Percentiles rank a stretch among this genome's conserved stretches.
Conservation (phyloP, 2,797 vertebrate genomes). For the Leuciscus waleckii region DNA sequence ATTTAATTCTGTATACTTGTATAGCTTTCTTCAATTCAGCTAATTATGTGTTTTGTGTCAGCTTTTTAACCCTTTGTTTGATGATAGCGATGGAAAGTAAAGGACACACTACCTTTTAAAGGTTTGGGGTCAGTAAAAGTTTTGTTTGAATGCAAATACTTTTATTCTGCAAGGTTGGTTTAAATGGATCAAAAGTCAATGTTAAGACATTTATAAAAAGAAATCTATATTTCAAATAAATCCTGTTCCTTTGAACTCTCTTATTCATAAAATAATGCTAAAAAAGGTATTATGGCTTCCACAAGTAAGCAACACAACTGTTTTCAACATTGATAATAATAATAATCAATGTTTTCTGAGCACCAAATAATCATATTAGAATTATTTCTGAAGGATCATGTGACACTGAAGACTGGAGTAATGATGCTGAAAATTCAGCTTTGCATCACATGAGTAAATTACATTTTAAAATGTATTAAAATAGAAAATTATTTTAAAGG, state of each 20-base stretch:
- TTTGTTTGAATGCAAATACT: background rate
- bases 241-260: background rate
- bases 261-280: background rate
- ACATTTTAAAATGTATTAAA: background rate
- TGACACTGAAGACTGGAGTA: background rate
- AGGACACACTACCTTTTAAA: background rate
- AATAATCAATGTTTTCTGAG: background rate
- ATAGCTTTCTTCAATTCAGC: background rate
- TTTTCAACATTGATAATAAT: background rate
- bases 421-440: background rate
- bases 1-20: background rate
- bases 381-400: background rate
- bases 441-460: background rate
- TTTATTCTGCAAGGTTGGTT: background rate
- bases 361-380: too few species aligned
- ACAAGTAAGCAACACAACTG: background rate
- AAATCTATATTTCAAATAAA: background rate
- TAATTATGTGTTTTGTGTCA: constrained; percentile 6
- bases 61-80: background rate
- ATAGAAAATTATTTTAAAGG: background rate
- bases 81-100: background rate
- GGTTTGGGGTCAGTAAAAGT: background rate
- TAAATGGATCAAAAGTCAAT: background rate
- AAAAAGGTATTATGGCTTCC: background rate
- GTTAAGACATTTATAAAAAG: background rate